Evolutionary conservation across 2,888 invertebrate genomes (phyloP), one percentile per base, ranked within the genome.

Genomic region (Drosophila barbarae): DNA sequence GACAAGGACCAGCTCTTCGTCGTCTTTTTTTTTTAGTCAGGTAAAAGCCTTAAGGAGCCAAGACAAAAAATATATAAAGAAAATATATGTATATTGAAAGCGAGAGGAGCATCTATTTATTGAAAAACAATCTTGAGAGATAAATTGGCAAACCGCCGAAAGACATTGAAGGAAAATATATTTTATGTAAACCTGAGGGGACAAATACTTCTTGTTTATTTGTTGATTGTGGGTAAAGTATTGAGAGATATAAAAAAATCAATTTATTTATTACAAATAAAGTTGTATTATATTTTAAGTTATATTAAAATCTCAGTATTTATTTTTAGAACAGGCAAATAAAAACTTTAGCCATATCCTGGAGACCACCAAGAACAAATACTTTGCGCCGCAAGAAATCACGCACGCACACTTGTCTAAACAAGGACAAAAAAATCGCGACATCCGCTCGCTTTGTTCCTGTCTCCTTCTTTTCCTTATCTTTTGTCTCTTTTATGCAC

Each of bases 111-210:
- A 66, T 44, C 67, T 74, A 72, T 72, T 83, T 83, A 83, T 84
- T 72, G 81, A 84, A 77, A 77, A 68, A 70, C 70, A 80, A 84
- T 72, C 69, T 67, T 66, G 32, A 18, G 30, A 34, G 35, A 65
- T 49, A 36, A 54, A 54, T 53, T 60, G 44, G 35, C 34, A 35
- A 28, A 3, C 7, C 12, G 46, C 30, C 46, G 9, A 30, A n/a
- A 12, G 23, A 23, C 61, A 63, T 9, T 5, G 3, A n/a, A 42
- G 44, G 34, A 34, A 23, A 39, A 12, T 34, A 47, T 58, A 47
- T 44, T 53, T 76, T 53, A 57, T 36, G 34, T 8, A 36, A 26
- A 21, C 32, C 32, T 26, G 21, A 2, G 12, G 42, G 28, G 44
- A 7, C 13, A 38, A 59, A 23, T 30, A 9, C n/a, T 12, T 42